Conservation (phyloP, 1,140 invertebrate genomes). For the Gonatopus flavifemur region DNA sequence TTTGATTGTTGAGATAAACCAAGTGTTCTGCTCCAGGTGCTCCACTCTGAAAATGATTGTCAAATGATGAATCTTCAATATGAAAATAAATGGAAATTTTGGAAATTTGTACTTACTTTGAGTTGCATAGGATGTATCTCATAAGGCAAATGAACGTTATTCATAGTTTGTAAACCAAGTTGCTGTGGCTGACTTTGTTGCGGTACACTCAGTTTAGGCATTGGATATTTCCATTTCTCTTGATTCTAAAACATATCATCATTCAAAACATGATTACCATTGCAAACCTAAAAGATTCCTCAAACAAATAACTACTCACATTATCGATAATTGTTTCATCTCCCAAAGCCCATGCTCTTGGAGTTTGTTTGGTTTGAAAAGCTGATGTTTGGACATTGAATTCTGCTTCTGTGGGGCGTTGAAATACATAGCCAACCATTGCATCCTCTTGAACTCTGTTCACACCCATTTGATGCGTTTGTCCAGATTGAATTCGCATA, state of each 20-base stretch:
- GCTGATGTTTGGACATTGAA: constrained; percentile 61
- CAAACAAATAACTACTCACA: constrained; percentile 50
- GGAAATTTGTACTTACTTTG: constrained; percentile 57
- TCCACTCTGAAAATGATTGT: constrained; percentile 63
- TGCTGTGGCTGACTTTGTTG: constrained; percentile 61
- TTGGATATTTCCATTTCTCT: constrained; percentile 72
- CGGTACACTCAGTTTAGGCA: constrained; percentile 58
- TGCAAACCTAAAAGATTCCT: background rate
- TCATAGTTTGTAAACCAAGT: constrained; percentile 57
- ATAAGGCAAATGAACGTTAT: constrained; percentile 61
- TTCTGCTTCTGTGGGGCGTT: constrained; percentile 75
- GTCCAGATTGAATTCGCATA: constrained; percentile 51
- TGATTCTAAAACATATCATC: constrained; percentile 65
- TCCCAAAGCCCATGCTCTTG: constrained; percentile 73
- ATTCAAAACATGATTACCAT: background rate
- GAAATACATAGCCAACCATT: constrained; percentile 84
- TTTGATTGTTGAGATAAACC: constrained; percentile 68
- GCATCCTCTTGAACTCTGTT: constrained; percentile 78
- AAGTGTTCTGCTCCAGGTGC: constrained; percentile 66
- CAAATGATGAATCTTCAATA: no score
- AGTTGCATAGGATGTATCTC: constrained; percentile 64
- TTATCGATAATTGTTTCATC: constrained; percentile 78
- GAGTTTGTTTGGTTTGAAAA: constrained; percentile 69
- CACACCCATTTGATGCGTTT: constrained; percentile 52
- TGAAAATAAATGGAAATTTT: no score